Conservation (phyloP, 1,140 invertebrate genomes). For the Papilio glaucus region DNA sequence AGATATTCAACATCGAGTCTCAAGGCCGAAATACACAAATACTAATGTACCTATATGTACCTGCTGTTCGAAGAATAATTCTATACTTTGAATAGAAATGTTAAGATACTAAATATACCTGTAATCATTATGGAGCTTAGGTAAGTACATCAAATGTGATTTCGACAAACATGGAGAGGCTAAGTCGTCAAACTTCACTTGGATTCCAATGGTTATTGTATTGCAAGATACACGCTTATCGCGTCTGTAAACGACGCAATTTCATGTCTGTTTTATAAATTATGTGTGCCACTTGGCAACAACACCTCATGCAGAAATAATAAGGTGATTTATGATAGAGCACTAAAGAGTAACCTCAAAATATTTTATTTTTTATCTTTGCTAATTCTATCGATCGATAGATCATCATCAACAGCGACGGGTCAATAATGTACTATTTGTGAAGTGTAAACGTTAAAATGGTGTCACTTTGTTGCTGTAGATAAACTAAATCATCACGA, state of each 20-base stretch:
- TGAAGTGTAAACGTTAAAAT: constrained; percentile 40
- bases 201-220: constrained; percentile 42
- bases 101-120: constrained; percentile 47
- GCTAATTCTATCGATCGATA: constrained; percentile 44
- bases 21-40: constrained; percentile 82
- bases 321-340: constrained; percentile 9
- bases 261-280: constrained; percentile 54
- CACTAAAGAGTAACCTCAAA: constrained; percentile 70
- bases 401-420: constrained; percentile 43
- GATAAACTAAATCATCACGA: constrained; percentile 78
- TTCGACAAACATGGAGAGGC: constrained; percentile 30
- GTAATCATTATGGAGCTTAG: constrained; percentile 44
- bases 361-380: constrained; percentile 43
- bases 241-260: constrained; percentile 59
- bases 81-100: constrained; percentile 61
- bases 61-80: constrained; percentile 64
- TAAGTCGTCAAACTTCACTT: constrained; percentile 31
- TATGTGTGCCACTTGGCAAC: constrained; percentile 39
- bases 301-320: constrained; percentile 6
- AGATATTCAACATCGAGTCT: constrained; percentile 82
- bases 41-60: constrained; percentile 68
- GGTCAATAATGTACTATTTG: constrained; percentile 23
- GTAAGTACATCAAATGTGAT: constrained; percentile 43
- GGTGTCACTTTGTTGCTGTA: constrained; percentile 53
- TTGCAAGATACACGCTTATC: constrained; percentile 56